Evolutionary conservation across 2,888 invertebrate species (phyloP), one percentile per base, ranked within the genome.

Genomic region (Apotomis betuletana): DNA sequence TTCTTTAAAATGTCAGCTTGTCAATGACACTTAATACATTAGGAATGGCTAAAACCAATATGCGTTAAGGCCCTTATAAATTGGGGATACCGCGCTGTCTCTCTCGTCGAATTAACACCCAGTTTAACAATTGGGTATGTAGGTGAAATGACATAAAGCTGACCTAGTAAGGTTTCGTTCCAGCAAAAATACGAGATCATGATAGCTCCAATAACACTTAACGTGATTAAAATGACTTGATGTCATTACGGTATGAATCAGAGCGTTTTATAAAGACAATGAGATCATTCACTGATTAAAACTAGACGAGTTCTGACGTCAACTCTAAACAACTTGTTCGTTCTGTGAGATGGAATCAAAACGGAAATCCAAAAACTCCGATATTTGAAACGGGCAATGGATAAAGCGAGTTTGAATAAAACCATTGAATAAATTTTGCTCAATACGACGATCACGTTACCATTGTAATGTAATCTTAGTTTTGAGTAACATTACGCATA

Each of bases 221-320:
- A 77, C 77, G 75, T 77, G 76, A 77, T 77, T 75, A 70, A 27
- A 75, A 77, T 74, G 64, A 54, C 75, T 69, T 64, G 69, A 59
- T 70, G 75, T 79, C 78, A 81, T 75, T 77, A 81, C 76, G 76
- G 74, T 59, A 79, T 83, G 82, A 87, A 83, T 85, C 85, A 85
- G 81, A 81, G 80, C 81, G 75, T 74, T 80, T 75, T 70, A 73
- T 75, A 63, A 69, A 69, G 79, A 76, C 70, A 77, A 80, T 88
- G 88, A 88, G 85, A 81, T 88, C 87, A 88, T 80, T 69, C 70
- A 70, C 58, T 70, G 64, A 70, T 72, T 74, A 71, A 70, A 78
- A 63, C 70, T 74, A 71, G 67, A 38, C 55, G 44, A 54, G 61
- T 67, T 44, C 27, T 57, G 54, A 54, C 67, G 58, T 67, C 67